These are phyloP conservation scores for Elysia crispata DNA, from an alignment of 2,888 invertebrate species.

Conservation along the genomic window DNA sequence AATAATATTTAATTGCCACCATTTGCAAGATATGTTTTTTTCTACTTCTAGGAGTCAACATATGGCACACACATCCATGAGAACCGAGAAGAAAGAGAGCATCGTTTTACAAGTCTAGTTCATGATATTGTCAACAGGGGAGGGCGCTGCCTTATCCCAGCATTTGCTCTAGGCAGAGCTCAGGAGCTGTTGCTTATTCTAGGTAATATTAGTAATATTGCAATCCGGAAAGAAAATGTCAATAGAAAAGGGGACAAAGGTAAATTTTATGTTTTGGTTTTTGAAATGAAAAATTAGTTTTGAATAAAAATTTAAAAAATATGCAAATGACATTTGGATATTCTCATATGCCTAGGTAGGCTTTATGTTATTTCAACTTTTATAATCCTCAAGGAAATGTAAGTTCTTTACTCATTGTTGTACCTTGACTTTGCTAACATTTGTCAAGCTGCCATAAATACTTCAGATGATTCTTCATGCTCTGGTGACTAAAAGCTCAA, in stretches of 20 bases:
- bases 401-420: too few relatives aligned
- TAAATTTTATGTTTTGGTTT: not conserved
- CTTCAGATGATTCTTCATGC: too few relatives aligned
- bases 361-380: too few relatives aligned
- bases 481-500: too few relatives aligned
- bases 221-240: too few relatives aligned
- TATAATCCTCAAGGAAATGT: too few relatives aligned
- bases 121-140: conserved; percentile 97
- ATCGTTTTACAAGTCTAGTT: conserved; percentile 93
- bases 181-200: conserved; percentile 95
- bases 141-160: conserved; percentile 98
- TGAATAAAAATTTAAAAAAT: not conserved
- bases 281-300: not conserved
- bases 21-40: not conserved
- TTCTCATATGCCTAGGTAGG: too few relatives aligned
- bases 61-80: conserved; percentile 99
- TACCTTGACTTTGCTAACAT: too few relatives aligned
- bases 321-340: too few relatives aligned
- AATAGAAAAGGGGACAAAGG: too few relatives aligned
- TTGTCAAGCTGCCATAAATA: too few relatives aligned
- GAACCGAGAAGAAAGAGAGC: conserved; percentile 95
- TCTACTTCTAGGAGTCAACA: conserved; percentile 88
- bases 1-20: not conserved
- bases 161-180: conserved; percentile 97
- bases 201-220: conserved; percentile 77